Base-by-base conservation (phyloP, 2,113 vertebrate genomes). In the Heterochromis multidens region DNA sequence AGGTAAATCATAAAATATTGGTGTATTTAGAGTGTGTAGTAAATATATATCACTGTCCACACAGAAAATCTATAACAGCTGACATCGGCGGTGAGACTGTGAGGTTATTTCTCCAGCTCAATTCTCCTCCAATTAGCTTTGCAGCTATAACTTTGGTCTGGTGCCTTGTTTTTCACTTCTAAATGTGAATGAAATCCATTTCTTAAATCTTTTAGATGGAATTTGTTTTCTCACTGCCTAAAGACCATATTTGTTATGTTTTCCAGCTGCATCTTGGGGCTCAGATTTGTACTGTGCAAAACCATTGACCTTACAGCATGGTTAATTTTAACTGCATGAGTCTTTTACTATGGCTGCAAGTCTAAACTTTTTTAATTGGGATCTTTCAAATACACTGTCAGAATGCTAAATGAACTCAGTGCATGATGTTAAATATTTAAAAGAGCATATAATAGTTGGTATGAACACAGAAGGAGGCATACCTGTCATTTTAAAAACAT, bases 1-100 rank as follows among this genome's bases (percentile, higher is more conserved):
- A 89, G 92, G 93, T 94, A 95, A 95, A 95, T 95, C 90, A 95
- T 91, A 92, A 95, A 92, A 94, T 92, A 95, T 93, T 79, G 91
- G 79, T 90, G 56, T 93, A 88, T 94, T 96, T 94, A 92, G 88
- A 86, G 78, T 79, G 58, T 59, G 84, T 90, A 80, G 93, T 91
- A 89, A 93, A 92, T 91, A 95, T 96, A 92, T 89, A 95, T 95
- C 95, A 94, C 90, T 92, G 94, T 93, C 90, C 81, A 37, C 86
- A 40, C 84, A 77, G 80, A 89, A 94, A 95, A 96, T 95, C 94
- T 27, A 93, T 94, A 93, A 92, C 3, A 83, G 83, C 90, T 86
- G 91, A 87, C 89, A 90, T 89, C 89, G 37, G 90, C 90, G 59
- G 87, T 65, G 79, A 91, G 87, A 87, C 74, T 65, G 63, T 29